These are phyloP conservation scores for Tetanocera ferruginea DNA, from an alignment of 2,888 invertebrate species.

Conservation along the genomic window DNA sequence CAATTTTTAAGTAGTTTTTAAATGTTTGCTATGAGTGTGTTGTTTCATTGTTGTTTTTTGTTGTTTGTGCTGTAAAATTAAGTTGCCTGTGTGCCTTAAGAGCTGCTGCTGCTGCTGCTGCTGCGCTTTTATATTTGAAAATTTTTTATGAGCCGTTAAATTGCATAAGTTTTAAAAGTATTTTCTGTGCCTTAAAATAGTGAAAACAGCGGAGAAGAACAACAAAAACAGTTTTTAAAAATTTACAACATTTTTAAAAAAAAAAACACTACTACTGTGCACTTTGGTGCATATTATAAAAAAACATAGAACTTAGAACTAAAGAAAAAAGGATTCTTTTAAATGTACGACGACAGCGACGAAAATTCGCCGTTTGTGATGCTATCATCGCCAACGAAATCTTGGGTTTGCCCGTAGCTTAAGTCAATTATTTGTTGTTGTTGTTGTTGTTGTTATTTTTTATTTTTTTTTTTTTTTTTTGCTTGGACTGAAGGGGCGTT, in stretches of 20 bases:
- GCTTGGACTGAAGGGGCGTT: neutral
- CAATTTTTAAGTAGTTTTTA: neutral
- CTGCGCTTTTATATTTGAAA: neutral
- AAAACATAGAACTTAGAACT: neutral
- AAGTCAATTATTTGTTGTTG: constrained; percentile 9
- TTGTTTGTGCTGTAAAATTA: neutral
- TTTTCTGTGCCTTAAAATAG: neutral
- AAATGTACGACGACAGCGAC: constrained; percentile 75
- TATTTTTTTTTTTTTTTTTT: neutral
- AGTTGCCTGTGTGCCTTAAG: neutral
- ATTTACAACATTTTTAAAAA: constrained; percentile 45
- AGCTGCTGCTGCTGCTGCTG: no score
- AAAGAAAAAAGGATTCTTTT: constrained; percentile 49
- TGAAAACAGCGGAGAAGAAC: neutral
- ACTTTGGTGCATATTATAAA: neutral
- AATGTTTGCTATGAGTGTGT: neutral
- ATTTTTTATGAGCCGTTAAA: neutral
- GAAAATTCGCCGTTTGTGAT: constrained; percentile 79
- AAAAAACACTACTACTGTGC: constrained; percentile 4
- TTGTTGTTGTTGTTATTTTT: no score
- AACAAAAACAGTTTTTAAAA: constrained; percentile 35
- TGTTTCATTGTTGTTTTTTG: neutral
- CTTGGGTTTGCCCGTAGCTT: constrained; percentile 68
- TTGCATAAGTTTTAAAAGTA: neutral
- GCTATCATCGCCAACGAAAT: constrained; percentile 77